A percentile compares a stretch with the other conserved stretches of the same genome.
phyloP scores from a whole-genome alignment of 2,888 invertebrate species.

The Parelbella ahira region DNA sequence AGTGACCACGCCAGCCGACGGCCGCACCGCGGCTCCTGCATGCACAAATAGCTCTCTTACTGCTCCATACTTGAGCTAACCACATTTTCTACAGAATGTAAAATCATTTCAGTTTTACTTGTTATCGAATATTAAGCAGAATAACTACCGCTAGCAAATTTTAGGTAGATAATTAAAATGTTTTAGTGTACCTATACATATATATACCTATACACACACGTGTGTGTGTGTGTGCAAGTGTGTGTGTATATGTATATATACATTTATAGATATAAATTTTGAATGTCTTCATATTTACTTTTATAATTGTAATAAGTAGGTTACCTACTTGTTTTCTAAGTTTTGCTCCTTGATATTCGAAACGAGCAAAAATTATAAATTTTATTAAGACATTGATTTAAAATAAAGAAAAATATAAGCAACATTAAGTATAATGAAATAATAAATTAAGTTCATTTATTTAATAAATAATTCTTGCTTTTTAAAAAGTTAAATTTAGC shows the following conservation, averaged over 20 bases:
- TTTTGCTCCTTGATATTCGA: neutral
- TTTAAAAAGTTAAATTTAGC: conserved; percentile 2
- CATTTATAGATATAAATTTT: too few species aligned
- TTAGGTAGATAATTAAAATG: too few species aligned
- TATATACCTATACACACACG: too few species aligned
- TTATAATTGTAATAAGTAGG: too few species aligned
- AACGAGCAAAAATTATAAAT: neutral
- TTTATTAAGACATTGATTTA: neutral
- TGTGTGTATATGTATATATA: too few species aligned
- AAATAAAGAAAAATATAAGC: conserved; percentile 2
- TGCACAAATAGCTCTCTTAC: conserved; percentile 78
- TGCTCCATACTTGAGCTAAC: conserved; percentile 27
- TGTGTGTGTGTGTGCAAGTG: too few species aligned
- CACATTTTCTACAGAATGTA: conserved; percentile 8
- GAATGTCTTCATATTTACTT: too few species aligned
- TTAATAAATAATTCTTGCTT: too few species aligned
- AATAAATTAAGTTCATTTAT: too few species aligned
- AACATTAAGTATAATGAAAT: conserved; percentile 5
- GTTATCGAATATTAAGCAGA: conserved; percentile 4
- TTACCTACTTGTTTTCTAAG: too few species aligned
- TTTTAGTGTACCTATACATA: too few species aligned
- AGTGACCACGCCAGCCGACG: conserved; percentile 81
- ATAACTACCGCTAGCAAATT: too few species aligned
- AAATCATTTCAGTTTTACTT: conserved; percentile 1
- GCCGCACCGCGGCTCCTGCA: conserved; percentile 81